Evolutionary conservation across 2,797 vertebrate genomes (phyloP).

Genomic region (Hemibagrus guttatus): DNA sequence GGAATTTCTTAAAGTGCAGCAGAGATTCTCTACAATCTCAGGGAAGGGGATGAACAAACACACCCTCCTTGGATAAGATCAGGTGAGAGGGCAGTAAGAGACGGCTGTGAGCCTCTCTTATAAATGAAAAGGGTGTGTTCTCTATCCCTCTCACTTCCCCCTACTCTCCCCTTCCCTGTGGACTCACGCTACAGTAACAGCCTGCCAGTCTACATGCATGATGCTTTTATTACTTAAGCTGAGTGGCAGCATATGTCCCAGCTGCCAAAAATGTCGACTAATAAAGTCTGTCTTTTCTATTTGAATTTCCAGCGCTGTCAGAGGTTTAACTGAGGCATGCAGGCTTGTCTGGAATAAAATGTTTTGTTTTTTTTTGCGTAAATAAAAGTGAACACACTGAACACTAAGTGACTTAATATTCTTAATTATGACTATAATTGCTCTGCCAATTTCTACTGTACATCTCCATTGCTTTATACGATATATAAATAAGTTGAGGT

Average conservation of each 20-base stretch:
- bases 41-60: not conserved
- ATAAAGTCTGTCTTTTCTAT: slow-evolving; percentile 33
- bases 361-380: not conserved
- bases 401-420: not conserved
- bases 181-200: slow-evolving; percentile 28
- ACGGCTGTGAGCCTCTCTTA: not conserved
- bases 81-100: not conserved
- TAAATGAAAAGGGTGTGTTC: slow-evolving; percentile 10
- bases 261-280: not conserved
- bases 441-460: not conserved
- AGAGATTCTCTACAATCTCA: not conserved
- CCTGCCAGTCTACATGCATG: slow-evolving; percentile 32
- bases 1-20: slow-evolving; percentile 42
- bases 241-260: slow-evolving; percentile 27
- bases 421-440: slow-evolving; percentile 4
- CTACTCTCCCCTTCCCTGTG: not conserved
- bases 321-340: not conserved
- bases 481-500: not conserved
- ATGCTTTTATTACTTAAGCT: slow-evolving; percentile 43
- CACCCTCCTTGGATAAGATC: not conserved
- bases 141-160: slow-evolving; percentile 14
- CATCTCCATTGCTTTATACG: not conserved
- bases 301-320: slow-evolving; percentile 13
- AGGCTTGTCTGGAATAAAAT: not conserved
- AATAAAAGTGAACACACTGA: not conserved